phyloP scores from a whole-genome alignment of 1,140 invertebrate genomes.

The Trichonephila inaurata region DNA sequence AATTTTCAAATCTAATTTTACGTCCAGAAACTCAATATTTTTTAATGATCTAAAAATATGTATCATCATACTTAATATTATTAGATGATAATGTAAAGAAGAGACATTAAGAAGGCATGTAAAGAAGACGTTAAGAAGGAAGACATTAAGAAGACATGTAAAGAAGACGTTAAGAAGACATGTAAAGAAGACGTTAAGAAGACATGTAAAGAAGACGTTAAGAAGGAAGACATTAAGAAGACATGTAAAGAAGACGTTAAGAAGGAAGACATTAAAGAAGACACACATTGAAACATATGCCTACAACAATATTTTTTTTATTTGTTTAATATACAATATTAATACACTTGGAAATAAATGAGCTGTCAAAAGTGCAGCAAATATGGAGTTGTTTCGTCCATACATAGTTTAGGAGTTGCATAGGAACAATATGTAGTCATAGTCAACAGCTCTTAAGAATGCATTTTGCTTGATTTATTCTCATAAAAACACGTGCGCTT shows the following conservation, averaged over 20 bases:
- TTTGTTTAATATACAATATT: constrained; percentile 52
- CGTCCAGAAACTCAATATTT: too few species aligned
- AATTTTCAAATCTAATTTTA: too few species aligned
- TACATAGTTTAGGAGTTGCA: constrained; percentile 21
- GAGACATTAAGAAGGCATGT: background rate
- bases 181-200: background rate
- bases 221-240: background rate
- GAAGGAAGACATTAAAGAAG: background rate
- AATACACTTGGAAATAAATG: constrained; percentile 52
- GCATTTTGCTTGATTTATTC: background rate
- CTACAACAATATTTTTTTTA: constrained; percentile 57
- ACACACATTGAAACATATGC: background rate
- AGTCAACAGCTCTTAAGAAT: background rate
- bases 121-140: too few species aligned
- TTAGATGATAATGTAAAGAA: background rate
- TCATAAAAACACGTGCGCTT: too few species aligned
- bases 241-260: too few species aligned
- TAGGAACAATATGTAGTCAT: constrained; percentile 36
- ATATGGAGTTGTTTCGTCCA: constrained; percentile 15
- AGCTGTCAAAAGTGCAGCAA: constrained; percentile 43
- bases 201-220: background rate
- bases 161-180: too few species aligned
- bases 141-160: background rate
- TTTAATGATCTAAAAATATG: too few species aligned
- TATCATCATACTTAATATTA: background rate